phyloP scores from a whole-genome alignment of 2,113 vertebrate species.

The Pica pica region DNA sequence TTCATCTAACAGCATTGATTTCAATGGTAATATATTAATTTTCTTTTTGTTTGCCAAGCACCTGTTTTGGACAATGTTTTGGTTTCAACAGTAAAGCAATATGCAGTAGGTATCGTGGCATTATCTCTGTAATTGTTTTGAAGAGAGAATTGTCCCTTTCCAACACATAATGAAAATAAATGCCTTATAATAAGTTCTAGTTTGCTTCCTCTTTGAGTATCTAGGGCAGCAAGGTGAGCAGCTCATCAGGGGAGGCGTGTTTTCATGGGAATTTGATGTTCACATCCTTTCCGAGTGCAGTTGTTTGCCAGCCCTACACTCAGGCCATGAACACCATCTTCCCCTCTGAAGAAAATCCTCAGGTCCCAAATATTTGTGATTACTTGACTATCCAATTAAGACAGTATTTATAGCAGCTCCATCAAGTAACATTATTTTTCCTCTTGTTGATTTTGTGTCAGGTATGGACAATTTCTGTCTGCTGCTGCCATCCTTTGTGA shows the following conservation, averaged over 20 bases:
- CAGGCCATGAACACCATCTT: neutral
- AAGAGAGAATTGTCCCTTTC: slow-evolving; percentile 37
- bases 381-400: neutral
- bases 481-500: neutral
- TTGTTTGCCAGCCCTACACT: neutral
- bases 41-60: slow-evolving; percentile 3
- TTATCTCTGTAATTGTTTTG: slow-evolving; percentile 37
- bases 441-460: neutral
- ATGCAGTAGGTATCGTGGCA: slow-evolving; percentile 25
- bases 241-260: neutral
- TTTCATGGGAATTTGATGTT: neutral
- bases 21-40: neutral
- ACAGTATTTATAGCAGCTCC: neutral
- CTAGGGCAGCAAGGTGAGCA: neutral
- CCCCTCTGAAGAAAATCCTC: neutral
- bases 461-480: neutral
- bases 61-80: slow-evolving; percentile 5
- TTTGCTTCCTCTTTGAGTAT: neutral
- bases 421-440: neutral
- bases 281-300: neutral
- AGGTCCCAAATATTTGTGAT: neutral
- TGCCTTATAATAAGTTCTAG: neutral
- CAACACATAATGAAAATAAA: slow-evolving; percentile 54
- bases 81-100: slow-evolving; percentile 18
- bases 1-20: slow-evolving; percentile 30